These are phyloP conservation scores for Xiphorhynchus erythropygius DNA, from an alignment of 2,797 vertebrate genomes.

Conservation along the genomic window DNA sequence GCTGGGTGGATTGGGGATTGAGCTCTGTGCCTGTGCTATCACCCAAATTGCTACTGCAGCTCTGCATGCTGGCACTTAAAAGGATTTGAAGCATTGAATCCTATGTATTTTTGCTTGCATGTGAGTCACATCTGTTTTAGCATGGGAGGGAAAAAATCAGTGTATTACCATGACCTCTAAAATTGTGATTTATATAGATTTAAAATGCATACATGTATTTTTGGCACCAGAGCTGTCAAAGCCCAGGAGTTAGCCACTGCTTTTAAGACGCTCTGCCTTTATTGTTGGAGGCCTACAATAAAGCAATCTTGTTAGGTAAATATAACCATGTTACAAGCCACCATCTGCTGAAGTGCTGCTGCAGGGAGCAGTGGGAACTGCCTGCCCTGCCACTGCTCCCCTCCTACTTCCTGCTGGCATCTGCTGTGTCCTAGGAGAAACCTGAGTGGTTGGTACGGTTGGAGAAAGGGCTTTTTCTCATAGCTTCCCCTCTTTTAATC, in stretches of 20 bases:
- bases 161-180: neutral
- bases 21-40: neutral
- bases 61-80: neutral
- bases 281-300: slow-evolving; percentile 19
- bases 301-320: slow-evolving; percentile 46
- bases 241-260: neutral
- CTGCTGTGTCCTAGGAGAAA: neutral
- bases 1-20: neutral
- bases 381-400: neutral
- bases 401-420: neutral
- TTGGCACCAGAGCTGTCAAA: neutral
- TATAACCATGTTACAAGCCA: neutral
- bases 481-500: neutral
- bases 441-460: accelerated
- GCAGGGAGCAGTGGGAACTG: neutral
- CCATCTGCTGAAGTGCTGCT: slow-evolving; percentile 33
- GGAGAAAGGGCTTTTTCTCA: neutral
- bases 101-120: neutral
- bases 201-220: neutral
- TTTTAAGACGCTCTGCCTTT: neutral
- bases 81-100: neutral
- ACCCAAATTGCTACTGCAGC: neutral
- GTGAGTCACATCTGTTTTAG: neutral
- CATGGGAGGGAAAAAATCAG: neutral
- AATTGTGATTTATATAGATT: neutral